A percentile compares a stretch with the other conserved stretches of the same genome.
Conservation (phyloP, 2,113 vertebrate species). For the Mungos mungo region DNA sequence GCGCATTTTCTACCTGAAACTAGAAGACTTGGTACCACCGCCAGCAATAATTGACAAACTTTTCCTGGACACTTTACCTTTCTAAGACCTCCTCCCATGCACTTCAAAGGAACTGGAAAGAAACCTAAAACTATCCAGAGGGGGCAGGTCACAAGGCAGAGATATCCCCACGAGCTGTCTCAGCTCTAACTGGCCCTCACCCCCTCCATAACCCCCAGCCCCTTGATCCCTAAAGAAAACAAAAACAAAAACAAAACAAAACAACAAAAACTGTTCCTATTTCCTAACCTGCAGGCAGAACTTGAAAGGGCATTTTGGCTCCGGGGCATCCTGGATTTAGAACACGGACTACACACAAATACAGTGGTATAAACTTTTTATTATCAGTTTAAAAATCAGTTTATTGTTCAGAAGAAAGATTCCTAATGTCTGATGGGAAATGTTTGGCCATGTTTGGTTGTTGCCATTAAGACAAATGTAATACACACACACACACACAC, state of each 20-base stretch:
- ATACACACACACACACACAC: slow-evolving; percentile 54
- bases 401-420: slow-evolving; percentile 83
- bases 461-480: slow-evolving; percentile 79
- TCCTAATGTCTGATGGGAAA: slow-evolving; percentile 74
- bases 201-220: slow-evolving; percentile 20
- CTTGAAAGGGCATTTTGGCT: slow-evolving; percentile 83
- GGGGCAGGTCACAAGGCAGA: slow-evolving; percentile 76
- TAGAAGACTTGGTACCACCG: slow-evolving; percentile 99
- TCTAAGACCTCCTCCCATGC: slow-evolving; percentile 85
- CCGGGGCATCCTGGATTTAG: slow-evolving; percentile 84
- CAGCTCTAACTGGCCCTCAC: slow-evolving; percentile 41
- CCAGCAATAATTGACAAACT: slow-evolving; percentile 99
- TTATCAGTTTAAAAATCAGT: slow-evolving; percentile 83
- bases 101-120: slow-evolving; percentile 80
- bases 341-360: slow-evolving; percentile 82
- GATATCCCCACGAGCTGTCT: slow-evolving; percentile 70
- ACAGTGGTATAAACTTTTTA: slow-evolving; percentile 86
- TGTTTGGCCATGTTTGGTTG: slow-evolving; percentile 76
- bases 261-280: slow-evolving; percentile 74
- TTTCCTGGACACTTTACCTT: slow-evolving; percentile 98
- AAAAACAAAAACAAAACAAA: slow-evolving; percentile 60
- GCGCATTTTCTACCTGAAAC: slow-evolving; percentile 99
- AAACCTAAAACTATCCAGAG: slow-evolving; percentile 62
- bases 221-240: slow-evolving; percentile 65
- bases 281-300: slow-evolving; percentile 85